These are phyloP conservation scores for roundworm (Caenorhabditis elegans) DNA, from an alignment of 1,140 invertebrate genomes.

Conservation along the genomic window DNA sequence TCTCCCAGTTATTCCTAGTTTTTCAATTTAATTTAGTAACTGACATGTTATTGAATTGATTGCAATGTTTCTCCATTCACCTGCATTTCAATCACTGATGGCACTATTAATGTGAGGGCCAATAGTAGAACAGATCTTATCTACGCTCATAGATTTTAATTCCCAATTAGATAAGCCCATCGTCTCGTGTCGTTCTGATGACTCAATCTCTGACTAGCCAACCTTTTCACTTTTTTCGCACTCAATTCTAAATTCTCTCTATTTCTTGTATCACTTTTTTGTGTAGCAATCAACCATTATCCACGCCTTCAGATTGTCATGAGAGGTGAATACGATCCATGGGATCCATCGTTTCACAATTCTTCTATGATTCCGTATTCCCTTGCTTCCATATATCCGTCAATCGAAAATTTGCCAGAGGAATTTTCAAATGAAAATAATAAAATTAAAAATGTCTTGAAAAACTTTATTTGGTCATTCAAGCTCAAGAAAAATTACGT, in stretches of 20 bases:
- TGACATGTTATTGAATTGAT: too few relatives aligned
- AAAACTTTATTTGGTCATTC: constrained; percentile 24
- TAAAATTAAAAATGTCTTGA: not conserved
- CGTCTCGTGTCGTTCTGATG: not conserved
- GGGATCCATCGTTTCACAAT: not conserved
- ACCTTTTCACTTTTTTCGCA: not conserved
- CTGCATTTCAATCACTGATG: not conserved
- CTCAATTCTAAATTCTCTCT: not conserved
- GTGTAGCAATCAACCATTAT: not conserved
- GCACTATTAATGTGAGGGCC: not conserved
- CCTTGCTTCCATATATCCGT: not conserved
- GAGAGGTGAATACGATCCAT: not conserved
- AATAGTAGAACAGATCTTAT: not conserved
- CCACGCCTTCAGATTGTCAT: not conserved
- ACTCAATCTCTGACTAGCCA: not conserved
- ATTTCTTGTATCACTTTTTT: not conserved
- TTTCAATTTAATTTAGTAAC: too few relatives aligned
- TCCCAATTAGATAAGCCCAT: constrained; percentile 20
- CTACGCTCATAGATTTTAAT: not conserved
- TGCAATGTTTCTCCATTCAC: not conserved
- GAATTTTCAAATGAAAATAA: constrained; percentile 35
- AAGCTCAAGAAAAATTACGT: constrained; percentile 50
- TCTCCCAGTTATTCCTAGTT: too few relatives aligned
- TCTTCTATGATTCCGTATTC: not conserved
- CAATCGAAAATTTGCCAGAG: not conserved